Conservation (phyloP, 1,140 invertebrate species). For the Drosophila bocqueti region DNA sequence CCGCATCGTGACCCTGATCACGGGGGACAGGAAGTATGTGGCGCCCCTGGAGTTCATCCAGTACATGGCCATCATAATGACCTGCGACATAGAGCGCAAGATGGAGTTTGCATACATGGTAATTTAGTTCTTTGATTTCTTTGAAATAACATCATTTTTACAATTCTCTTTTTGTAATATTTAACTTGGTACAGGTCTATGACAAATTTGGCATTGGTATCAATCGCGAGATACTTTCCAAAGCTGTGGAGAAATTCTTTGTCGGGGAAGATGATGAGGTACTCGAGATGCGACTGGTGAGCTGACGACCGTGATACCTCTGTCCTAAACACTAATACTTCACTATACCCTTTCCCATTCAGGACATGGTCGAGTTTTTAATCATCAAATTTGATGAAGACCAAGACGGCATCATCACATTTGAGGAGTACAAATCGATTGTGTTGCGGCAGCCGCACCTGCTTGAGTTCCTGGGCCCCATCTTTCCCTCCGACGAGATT, state of each 20-base stretch:
- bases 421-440: constrained; percentile 28
- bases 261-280: constrained; percentile 30
- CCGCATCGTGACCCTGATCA: constrained; percentile 19
- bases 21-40: constrained; percentile 11
- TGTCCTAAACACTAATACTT: background rate
- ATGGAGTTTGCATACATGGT: constrained; percentile 34
- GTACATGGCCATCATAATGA: constrained; percentile 28
- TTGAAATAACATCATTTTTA: background rate
- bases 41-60: constrained; percentile 24
- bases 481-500: constrained; percentile 23
- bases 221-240: constrained; percentile 16
- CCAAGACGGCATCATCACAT: constrained; percentile 25
- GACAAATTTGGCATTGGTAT: constrained; percentile 27
- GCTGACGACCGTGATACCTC: background rate
- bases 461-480: constrained; percentile 36
- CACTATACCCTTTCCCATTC: accelerated
- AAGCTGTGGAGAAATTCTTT: constrained; percentile 22
- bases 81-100: constrained; percentile 8
- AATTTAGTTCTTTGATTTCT: background rate
- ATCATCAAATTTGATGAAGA: constrained; percentile 34
- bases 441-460: constrained; percentile 20
- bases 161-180: background rate
- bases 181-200: background rate
- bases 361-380: constrained; percentile 44
- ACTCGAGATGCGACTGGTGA: constrained; percentile 33